Evolutionary conservation across 35 echinoderm and acorn worm genomes (phyloP).

Genomic region (Lytechinus variegatus): DNA sequence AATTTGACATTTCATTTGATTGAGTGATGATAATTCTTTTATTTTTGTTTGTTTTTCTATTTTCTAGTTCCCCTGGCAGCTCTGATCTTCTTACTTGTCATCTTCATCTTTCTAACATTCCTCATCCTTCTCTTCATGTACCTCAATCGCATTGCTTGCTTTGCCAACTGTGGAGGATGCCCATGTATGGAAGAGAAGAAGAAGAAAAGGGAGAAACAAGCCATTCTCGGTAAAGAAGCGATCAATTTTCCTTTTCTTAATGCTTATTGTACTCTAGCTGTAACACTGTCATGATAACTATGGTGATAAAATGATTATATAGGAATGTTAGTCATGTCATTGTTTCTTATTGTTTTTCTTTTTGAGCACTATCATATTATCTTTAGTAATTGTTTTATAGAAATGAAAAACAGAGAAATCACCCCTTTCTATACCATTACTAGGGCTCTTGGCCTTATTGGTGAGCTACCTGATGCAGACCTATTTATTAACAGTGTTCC

Average conservation of each 20-base stretch:
- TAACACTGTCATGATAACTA: too few species aligned
- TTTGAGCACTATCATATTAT: too few species aligned
- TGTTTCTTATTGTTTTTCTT: too few species aligned
- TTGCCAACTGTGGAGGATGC: conserved; percentile 74
- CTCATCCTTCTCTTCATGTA: conserved; percentile 74
- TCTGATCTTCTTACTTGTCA: conserved; percentile 64
- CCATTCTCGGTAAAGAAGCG: conserved; percentile 53
- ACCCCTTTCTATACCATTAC: too few species aligned
- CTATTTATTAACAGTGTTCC: too few species aligned
- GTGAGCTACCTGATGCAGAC: too few species aligned
- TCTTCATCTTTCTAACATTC: conserved; percentile 55
- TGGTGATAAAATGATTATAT: too few species aligned
- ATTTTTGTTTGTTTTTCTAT: neutral
- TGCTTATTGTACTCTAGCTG: neutral
- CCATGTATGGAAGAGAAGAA: conserved; percentile 79
- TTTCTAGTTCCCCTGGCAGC: conserved; percentile 60
- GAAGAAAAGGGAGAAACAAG: conserved; percentile 52
- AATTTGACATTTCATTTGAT: neutral
- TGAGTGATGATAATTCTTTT: neutral
- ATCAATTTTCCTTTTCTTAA: neutral
- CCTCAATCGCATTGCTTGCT: conserved; percentile 71
- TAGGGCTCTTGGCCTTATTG: too few species aligned
- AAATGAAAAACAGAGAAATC: too few species aligned
- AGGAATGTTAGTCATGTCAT: too few species aligned
- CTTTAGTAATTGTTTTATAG: too few species aligned